Evolutionary conservation across 2,888 invertebrate genomes (phyloP).

Genomic region (Drosophila infuscata): DNA sequence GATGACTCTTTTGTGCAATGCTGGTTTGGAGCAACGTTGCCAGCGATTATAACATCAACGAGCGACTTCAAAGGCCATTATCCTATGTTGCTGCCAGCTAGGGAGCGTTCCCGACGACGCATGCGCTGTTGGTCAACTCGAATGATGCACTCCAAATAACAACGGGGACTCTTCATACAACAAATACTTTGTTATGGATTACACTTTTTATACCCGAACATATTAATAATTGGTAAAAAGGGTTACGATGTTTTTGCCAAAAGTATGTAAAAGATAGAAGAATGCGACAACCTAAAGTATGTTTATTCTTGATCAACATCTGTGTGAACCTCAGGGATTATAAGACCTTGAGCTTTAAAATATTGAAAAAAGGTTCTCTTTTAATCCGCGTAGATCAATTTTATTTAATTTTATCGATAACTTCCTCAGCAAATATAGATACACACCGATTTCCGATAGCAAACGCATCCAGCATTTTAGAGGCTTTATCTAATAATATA

Average conservation of each 20-base stretch:
- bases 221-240: background rate
- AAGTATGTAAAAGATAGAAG: background rate
- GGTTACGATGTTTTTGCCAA: background rate
- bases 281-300: background rate
- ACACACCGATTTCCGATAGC: background rate
- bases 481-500: background rate
- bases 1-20: slow-evolving; percentile 47
- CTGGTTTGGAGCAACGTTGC: slow-evolving; percentile 36
- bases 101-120: slow-evolving; percentile 44
- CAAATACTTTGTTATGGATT: background rate
- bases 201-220: background rate
- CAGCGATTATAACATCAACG: slow-evolving; percentile 64
- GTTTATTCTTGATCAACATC: background rate
- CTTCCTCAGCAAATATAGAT: background rate
- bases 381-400: no score
- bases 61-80: slow-evolving; percentile 68
- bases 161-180: background rate
- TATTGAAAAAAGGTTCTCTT: background rate
- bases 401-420: background rate
- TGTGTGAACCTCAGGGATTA: background rate
- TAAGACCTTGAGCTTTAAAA: background rate
- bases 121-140: slow-evolving; percentile 47
- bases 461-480: background rate
- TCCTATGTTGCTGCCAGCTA: slow-evolving; percentile 45
- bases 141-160: background rate